Evolutionary conservation across 1,140 invertebrate genomes (phyloP).

Genomic region (Panulirus ornatus): DNA sequence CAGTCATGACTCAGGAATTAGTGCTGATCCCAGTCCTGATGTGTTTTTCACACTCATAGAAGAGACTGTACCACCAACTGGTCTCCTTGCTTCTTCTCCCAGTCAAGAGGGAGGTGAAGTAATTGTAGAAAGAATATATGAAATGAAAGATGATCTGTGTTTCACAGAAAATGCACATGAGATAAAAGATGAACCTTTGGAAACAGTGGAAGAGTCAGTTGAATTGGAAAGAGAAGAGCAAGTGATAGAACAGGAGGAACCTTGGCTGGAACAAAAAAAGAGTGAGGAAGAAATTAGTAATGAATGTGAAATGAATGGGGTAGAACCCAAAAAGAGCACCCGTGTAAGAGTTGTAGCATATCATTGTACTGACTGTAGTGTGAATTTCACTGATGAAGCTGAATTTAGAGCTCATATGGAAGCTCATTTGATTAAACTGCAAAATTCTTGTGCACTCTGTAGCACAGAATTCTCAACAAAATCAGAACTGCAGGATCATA

Average conservation of each 20-base stretch:
- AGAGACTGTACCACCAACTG: constrained; percentile 62
- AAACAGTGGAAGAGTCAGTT: constrained; percentile 51
- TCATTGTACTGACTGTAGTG: constrained; percentile 73
- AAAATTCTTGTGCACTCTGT: constrained; percentile 74
- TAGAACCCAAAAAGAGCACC: constrained; percentile 46
- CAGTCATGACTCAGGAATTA: constrained; percentile 66
- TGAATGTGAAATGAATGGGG: constrained; percentile 6
- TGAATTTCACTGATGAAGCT: constrained; percentile 64
- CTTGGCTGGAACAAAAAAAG: constrained; percentile 39
- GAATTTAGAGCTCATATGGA: constrained; percentile 73
- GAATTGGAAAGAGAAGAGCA: constrained; percentile 50
- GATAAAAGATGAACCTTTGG: constrained; percentile 64
- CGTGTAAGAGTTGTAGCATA: constrained; percentile 59
- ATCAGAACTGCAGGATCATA: constrained; percentile 72
- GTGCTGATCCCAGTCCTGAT: constrained; percentile 64
- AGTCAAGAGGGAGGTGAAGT: constrained; percentile 71
- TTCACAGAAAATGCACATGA: constrained; percentile 52
- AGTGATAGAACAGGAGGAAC: constrained; percentile 36
- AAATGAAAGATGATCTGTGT: constrained; percentile 72
- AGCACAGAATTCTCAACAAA: constrained; percentile 72
- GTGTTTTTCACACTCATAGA: constrained; percentile 73
- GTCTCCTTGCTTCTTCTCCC: constrained; percentile 50
- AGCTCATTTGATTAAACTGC: constrained; percentile 71
- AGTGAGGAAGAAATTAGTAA: constrained; percentile 26
- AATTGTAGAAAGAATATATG: constrained; percentile 70